A percentile compares a stretch with the other conserved stretches of the same genome.
phyloP scores from a whole-genome alignment of 2,888 invertebrate species.

The Parapristionchus giblindavisi region DNA sequence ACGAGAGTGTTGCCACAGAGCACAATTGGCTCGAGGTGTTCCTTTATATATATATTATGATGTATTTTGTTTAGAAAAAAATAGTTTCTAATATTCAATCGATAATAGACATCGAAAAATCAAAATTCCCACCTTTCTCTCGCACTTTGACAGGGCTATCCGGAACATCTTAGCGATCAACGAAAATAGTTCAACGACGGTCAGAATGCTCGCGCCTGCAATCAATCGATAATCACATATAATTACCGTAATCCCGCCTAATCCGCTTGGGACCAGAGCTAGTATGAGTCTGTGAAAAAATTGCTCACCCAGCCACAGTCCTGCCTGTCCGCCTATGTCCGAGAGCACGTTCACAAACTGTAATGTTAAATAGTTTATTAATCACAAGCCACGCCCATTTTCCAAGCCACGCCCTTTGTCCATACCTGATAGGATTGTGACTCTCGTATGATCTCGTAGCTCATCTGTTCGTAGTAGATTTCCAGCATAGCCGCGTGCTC shows the following conservation, averaged over 20 bases:
- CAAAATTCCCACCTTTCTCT: conserved; percentile 6
- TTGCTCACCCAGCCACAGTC: conserved; percentile 63
- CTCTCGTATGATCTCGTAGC: conserved; percentile 65
- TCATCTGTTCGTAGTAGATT: conserved; percentile 69
- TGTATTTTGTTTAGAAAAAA: too few relatives aligned
- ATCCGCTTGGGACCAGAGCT: too few relatives aligned
- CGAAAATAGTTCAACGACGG: conserved; percentile 21
- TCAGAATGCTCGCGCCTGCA: conserved; percentile 29
- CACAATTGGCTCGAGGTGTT: too few relatives aligned
- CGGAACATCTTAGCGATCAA: conserved; percentile 12
- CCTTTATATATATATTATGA: too few relatives aligned
- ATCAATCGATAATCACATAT: neutral
- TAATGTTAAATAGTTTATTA: too few relatives aligned
- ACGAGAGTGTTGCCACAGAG: too few relatives aligned
- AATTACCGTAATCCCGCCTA: too few relatives aligned
- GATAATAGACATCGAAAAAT: neutral
- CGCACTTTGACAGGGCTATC: conserved; percentile 16
- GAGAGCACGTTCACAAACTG: conserved; percentile 64
- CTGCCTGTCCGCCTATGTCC: conserved; percentile 67
- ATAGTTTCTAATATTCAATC: neutral
- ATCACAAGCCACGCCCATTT: too few relatives aligned
- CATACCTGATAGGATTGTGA: conserved; percentile 61
- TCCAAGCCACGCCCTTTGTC: too few relatives aligned
- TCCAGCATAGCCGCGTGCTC: conserved; percentile 67
- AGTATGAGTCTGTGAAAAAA: too few relatives aligned